Evolutionary conservation across 1,140 invertebrate genomes (phyloP).

Genomic region (Ruditapes philippinarum): DNA sequence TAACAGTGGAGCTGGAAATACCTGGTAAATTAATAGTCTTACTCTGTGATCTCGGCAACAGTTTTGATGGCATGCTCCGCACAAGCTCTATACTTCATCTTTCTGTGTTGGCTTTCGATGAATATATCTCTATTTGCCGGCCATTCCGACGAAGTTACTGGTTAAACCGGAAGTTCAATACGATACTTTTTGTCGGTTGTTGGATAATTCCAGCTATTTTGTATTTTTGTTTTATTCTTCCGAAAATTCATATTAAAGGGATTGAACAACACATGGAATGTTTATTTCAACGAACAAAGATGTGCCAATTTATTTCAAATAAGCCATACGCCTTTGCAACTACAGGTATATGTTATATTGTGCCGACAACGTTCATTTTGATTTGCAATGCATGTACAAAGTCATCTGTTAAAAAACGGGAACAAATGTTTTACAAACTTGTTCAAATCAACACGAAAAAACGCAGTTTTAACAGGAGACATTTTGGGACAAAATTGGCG

Average conservation of each 20-base stretch:
- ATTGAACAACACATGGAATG: not conserved
- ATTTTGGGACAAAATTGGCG: conserved; percentile 54
- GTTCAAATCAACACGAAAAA: conserved; percentile 35
- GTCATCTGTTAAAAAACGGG: not conserved
- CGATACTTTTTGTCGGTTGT: not conserved
- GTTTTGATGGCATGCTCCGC: conserved; percentile 30
- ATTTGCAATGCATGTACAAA: conserved; percentile 26
- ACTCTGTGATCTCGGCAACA: conserved; percentile 27
- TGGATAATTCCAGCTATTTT: conserved; percentile 17
- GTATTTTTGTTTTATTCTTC: conserved; percentile 16
- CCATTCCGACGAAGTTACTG: conserved; percentile 13
- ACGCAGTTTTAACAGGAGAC: conserved; percentile 29
- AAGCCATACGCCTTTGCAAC: not conserved
- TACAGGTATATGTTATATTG: not conserved
- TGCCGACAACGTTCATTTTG: conserved; percentile 19
- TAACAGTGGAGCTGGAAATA: not conserved
- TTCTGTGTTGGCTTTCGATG: conserved; percentile 4
- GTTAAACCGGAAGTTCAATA: not conserved
- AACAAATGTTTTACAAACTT: conserved; percentile 13
- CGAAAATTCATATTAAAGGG: conserved; percentile 2
- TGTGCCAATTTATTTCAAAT: conserved; percentile 12
- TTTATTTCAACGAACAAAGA: not conserved
- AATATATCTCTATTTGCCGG: conserved; percentile 9
- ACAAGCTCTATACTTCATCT: not conserved
- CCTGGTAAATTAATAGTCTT: no score